Evolutionary conservation across 2,113 vertebrate genomes (phyloP), one percentile per base, ranked within the genome.

Genomic region (Neomonachus schauinslandi): DNA sequence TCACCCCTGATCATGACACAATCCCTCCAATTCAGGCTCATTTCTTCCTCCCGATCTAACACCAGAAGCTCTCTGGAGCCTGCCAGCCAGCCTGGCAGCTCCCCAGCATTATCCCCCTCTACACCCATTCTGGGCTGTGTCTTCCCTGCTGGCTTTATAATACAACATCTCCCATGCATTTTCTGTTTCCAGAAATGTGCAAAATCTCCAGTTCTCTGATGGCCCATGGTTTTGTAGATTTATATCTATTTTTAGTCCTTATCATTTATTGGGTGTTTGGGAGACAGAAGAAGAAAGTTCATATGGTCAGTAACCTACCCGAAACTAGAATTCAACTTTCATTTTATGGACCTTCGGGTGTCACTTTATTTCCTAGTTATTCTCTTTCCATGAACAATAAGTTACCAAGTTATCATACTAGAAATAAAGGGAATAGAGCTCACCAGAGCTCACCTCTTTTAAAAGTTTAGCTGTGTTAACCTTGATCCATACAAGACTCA

Each of bases 151-250:
- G 39, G 2, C 28, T 80, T 93, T 4, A 13, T 57, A 51, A 76
- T 19, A 33, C 7, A 28, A 19, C 12, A 67, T 72, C 5, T 46
- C 14, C 53, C 55, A 24, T 49, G 18, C 0, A 76, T 16, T 36
- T 76, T 59, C 15, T 57, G 7, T 39, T 86, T 95, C 53, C 33
- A 63, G 57, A 94, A 91, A 57, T 65, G 19, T 39, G 71, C 31
- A 33, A 46, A 63, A 77, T 42, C 31, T 36, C 69, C 51, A 12
- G 19, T 80, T 59, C 77, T 81, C 26, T 4, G 8, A 55, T 51
- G 13, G 6, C 1, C 11, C 22, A 51, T 8, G 3, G 24, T 59
- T 93, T 83, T 74, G 4, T 61, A 88, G 24, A 21, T 19, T 67
- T 39, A 8, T 9, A 6, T 55, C 2, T 80, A 49, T 36, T 72